Conservation (phyloP, 1,140 invertebrate species). For the Drepana arcuata region DNA sequence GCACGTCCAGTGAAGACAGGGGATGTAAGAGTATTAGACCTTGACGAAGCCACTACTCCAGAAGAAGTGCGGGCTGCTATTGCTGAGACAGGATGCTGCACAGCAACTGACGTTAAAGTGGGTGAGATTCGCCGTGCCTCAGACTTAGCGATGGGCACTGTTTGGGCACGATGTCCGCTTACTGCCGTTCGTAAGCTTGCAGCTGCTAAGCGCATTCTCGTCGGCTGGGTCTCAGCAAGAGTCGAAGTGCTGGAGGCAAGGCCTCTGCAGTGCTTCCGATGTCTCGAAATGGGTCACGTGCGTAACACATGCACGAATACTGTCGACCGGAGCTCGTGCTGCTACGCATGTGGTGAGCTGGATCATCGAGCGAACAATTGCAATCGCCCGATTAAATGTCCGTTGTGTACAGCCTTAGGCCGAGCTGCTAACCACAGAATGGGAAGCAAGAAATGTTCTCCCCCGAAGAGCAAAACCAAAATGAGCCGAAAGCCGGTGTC, state of each 20-base stretch:
- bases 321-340: not conserved
- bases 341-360: not conserved
- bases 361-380: constrained; percentile 1
- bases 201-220: not conserved
- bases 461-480: not conserved
- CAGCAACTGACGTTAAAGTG: not conserved
- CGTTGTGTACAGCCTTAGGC: not conserved
- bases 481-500: too few relatives aligned
- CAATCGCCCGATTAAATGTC: not conserved
- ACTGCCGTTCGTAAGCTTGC: constrained; percentile 1
- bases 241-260: constrained; percentile 1
- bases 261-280: constrained; percentile 7
- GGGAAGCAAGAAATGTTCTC: not conserved
- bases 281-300: constrained; percentile 6
- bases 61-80: not conserved
- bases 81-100: not conserved
- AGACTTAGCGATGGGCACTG: not conserved
- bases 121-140: not conserved
- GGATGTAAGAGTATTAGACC: constrained; percentile 10
- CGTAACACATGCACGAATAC: not conserved
- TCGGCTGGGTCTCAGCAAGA: constrained; percentile 3
- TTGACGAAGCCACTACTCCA: constrained; percentile 12
- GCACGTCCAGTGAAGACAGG: constrained; percentile 11
- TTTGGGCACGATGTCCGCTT: constrained; percentile 5
- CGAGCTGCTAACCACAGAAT: not conserved